Evolutionary conservation across 2,797 vertebrate genomes (phyloP), one percentile per base, ranked within the genome.

Genomic region (Atherinosoma microstoma): DNA sequence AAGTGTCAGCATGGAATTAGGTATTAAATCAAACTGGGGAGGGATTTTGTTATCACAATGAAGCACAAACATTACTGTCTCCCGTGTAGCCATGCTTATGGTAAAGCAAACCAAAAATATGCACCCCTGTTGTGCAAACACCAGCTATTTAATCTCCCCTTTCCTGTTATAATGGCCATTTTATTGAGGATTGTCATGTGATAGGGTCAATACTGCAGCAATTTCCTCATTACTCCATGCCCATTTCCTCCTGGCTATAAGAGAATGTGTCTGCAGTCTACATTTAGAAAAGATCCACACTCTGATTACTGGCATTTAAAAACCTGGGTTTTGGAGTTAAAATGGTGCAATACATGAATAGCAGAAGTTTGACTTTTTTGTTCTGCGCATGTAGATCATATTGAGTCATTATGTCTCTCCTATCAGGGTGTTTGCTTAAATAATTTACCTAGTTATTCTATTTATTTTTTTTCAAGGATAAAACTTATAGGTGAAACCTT

Each of bases 1-100:
- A 84, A 82, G 71, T 87, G 78, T 76, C 87, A 83, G 76, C 67
- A 57, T 87, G 62, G 78, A 89, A 77, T 84, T 71, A 76, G 81
- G 70, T 63, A 73, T 91, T 84, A 82, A 86, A 86, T 87, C 79
- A 83, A 86, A 79, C 56, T 22, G 30, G 32, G 71, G 36, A 73
- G 64, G 57, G 47, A 67, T 75, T 84, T 73, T 82, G 68, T 78
- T 47, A 70, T 84, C 72, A 71, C 68, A 32, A 69, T 36, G 27
- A 67, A 65, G 47, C 73, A 63, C 64, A 74, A 58, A 64, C 45
- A 80, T 63, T 6, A n/a, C 42, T 79, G 60, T 73, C 15, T 60
- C 73, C 62, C 61, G 63, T 54, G 58, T 58, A 75, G 60, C 45
- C 32, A 42, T 59, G 34, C 62, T 74, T 60, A 57, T 47, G 67